Conservation (phyloP, 2,113 vertebrate species). For the Cavia porcellus region DNA sequence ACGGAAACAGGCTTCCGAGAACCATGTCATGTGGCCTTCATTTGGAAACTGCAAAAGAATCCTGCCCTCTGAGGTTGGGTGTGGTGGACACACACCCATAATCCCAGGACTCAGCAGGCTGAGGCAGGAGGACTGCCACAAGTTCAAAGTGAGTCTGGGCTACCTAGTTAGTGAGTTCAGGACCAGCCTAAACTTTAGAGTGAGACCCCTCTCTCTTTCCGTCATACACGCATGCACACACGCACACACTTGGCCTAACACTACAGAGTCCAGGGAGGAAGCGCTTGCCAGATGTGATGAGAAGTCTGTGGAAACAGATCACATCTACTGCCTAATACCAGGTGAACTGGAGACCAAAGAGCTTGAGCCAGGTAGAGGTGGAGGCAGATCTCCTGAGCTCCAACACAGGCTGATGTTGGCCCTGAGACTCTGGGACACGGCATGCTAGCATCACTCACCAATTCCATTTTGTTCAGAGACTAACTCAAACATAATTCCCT, state of each 20-base stretch:
- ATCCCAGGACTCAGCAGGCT: background rate
- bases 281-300: background rate
- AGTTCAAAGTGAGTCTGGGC: background rate
- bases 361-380: background rate
- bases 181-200: background rate
- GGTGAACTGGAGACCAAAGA: background rate
- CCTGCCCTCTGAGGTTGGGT: background rate
- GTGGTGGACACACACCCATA: background rate
- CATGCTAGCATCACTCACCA: background rate
- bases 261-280: background rate
- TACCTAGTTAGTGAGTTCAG: background rate
- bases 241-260: background rate
- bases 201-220: background rate
- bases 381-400: background rate
- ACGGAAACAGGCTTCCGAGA: slow-evolving; percentile 50
- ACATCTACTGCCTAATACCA: background rate
- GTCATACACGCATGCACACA: background rate
- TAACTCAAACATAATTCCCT: background rate
- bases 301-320: background rate
- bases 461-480: background rate
- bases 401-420: background rate
- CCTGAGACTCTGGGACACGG: background rate
- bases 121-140: background rate
- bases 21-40: background rate
- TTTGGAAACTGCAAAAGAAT: slow-evolving; percentile 33